Percentiles rank a stretch among this genome's conserved stretches.
Evolutionary conservation across 2,888 invertebrate species (phyloP).

Genomic region (Sarcophaga carnaria): DNA sequence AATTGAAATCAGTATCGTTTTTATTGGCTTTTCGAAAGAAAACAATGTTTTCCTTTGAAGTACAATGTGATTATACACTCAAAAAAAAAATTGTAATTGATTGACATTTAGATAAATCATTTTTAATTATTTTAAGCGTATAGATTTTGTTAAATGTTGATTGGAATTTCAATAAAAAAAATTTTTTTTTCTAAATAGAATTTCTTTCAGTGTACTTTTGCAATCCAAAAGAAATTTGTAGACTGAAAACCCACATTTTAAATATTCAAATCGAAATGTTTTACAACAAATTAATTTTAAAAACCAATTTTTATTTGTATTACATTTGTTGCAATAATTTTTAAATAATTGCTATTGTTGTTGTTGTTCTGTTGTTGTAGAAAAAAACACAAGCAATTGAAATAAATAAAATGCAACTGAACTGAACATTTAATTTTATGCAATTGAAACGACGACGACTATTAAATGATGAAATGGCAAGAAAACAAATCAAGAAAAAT

Average conservation of each 20-base stretch:
- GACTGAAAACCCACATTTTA: conserved; percentile 25
- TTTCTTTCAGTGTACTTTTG: not conserved
- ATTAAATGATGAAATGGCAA: conserved; percentile 35
- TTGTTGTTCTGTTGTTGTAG: not conserved
- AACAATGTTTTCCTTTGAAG: too few relatives aligned
- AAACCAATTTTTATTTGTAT: conserved; percentile 27
- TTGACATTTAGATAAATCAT: not conserved
- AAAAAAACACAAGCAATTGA: not conserved
- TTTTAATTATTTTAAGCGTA: too few relatives aligned
- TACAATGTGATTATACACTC: too few relatives aligned
- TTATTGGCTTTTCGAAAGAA: too few relatives aligned
- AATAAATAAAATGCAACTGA: not conserved
- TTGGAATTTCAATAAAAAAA: too few relatives aligned
- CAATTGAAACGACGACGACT: conserved; percentile 34
- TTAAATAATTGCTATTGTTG: not conserved
- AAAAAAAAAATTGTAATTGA: not conserved
- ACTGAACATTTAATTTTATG: conserved; percentile 40
- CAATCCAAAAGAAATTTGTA: not conserved
- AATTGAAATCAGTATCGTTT: conserved; percentile 13
- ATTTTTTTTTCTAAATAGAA: not conserved
- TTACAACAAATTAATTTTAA: conserved; percentile 32
- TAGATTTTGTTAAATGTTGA: not conserved
- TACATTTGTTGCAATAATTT: not conserved
- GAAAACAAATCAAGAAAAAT: conserved; percentile 39
- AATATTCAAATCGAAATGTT: conserved; percentile 15